phyloP scores from a whole-genome alignment of 2,113 vertebrate genomes.

The Hassar affinis region DNA sequence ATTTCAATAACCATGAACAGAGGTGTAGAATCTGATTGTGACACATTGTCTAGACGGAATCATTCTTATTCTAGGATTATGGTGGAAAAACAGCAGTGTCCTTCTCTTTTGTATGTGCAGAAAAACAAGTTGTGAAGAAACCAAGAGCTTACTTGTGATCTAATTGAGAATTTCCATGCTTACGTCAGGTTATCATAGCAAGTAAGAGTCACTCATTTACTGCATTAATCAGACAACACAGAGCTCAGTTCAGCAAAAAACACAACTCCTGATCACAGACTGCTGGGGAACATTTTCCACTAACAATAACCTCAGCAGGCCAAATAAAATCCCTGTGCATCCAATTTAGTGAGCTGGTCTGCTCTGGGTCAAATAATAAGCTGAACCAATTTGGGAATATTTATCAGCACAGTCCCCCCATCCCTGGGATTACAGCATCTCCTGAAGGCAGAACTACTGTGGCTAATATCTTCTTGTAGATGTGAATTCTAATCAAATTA shows the following conservation, averaged over 20 bases:
- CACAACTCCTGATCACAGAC: constrained; percentile 59
- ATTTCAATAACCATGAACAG: not conserved
- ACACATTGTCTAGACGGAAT: not conserved
- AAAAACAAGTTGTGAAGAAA: constrained; percentile 1
- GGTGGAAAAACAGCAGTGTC: not conserved
- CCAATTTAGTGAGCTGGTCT: constrained; percentile 68
- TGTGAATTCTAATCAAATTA: constrained; percentile 68
- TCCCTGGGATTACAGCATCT: constrained; percentile 63
- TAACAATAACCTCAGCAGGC: constrained; percentile 63
- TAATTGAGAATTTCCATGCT: constrained; percentile 53
- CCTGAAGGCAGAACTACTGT: constrained; percentile 61
- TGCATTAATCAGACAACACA: constrained; percentile 64
- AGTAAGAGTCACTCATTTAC: constrained; percentile 58
- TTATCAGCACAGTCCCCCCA: constrained; percentile 67
- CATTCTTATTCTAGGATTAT: not conserved
- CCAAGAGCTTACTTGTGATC: not conserved
- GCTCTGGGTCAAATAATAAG: constrained; percentile 72
- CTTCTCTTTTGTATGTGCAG: not conserved
- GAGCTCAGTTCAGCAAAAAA: constrained; percentile 56
- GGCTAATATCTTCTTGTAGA: constrained; percentile 67
- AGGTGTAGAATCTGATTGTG: not conserved
- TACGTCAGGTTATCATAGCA: constrained; percentile 46
- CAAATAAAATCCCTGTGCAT: constrained; percentile 68
- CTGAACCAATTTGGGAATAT: constrained; percentile 73
- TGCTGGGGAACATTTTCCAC: constrained; percentile 67